Conservation (phyloP, 2,113 vertebrate species). For the Nesogale talazaci region DNA sequence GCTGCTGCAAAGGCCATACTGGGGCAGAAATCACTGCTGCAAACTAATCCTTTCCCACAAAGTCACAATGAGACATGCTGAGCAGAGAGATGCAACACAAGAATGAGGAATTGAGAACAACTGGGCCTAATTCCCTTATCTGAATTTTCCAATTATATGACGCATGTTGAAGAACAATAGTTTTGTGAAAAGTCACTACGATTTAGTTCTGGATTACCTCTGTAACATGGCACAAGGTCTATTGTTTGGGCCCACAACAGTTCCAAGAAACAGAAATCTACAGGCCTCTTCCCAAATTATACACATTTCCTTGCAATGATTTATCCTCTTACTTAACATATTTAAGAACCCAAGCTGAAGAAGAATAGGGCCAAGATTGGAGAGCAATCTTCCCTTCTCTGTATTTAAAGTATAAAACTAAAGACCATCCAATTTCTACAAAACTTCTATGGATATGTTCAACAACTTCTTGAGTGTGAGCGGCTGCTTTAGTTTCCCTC, state of each 20-base stretch:
- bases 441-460: background rate
- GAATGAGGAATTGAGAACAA: background rate
- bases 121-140: background rate
- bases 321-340: background rate
- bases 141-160: slow-evolving; percentile 7
- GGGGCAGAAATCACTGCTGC: too few relatives aligned
- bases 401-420: background rate
- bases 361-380: background rate
- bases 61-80: background rate
- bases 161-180: slow-evolving; percentile 29
- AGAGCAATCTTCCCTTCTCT: background rate
- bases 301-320: background rate
- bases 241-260: background rate
- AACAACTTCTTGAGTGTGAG: background rate
- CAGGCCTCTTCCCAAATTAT: background rate
- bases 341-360: slow-evolving; percentile 13
- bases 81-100: background rate
- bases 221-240: background rate
- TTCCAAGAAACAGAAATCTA: slow-evolving; percentile 19
- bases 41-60: background rate
- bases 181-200: slow-evolving; percentile 25
- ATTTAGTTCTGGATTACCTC: slow-evolving; percentile 29
- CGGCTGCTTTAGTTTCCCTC: background rate
- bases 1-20: background rate
- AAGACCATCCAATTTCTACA: background rate